phyloP scores from a whole-genome alignment of 2,888 invertebrate genomes.

The Peribatodes rhomboidaria region DNA sequence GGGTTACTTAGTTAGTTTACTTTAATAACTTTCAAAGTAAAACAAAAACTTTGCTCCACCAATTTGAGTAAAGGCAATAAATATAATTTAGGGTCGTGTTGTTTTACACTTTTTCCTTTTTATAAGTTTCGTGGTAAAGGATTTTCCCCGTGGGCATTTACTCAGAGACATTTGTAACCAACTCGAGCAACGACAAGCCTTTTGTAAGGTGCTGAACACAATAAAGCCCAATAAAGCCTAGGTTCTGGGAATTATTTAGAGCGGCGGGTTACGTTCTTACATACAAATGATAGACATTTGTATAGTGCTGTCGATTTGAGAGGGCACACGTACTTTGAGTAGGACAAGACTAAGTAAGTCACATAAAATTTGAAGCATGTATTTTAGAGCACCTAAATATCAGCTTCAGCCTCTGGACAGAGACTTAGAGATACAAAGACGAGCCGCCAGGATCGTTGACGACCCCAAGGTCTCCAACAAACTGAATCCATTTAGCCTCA shows the following conservation, averaged over 20 bases:
- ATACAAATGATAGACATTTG: constrained; percentile 6
- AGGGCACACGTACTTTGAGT: not conserved
- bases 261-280: not conserved
- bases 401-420: no score
- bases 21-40: not conserved
- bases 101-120: constrained; percentile 2
- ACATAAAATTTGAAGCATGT: no score
- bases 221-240: not conserved
- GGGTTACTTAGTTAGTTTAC: not conserved
- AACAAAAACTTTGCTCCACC: not conserved
- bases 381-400: no score
- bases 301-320: not conserved
- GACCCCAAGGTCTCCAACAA: no score
- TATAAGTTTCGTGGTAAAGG: not conserved
- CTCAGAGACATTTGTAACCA: not conserved
- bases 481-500: no score
- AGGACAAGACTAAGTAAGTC: not conserved
- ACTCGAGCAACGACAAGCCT: not conserved
- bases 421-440: no score
- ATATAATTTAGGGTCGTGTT: not conserved
- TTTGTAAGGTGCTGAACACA: not conserved
- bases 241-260: constrained; percentile 7
- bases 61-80: not conserved
- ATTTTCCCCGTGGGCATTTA: not conserved
- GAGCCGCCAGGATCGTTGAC: no score